Evolutionary conservation across 2,888 invertebrate genomes (phyloP).

Genomic region (Notocelia uddmanniana): DNA sequence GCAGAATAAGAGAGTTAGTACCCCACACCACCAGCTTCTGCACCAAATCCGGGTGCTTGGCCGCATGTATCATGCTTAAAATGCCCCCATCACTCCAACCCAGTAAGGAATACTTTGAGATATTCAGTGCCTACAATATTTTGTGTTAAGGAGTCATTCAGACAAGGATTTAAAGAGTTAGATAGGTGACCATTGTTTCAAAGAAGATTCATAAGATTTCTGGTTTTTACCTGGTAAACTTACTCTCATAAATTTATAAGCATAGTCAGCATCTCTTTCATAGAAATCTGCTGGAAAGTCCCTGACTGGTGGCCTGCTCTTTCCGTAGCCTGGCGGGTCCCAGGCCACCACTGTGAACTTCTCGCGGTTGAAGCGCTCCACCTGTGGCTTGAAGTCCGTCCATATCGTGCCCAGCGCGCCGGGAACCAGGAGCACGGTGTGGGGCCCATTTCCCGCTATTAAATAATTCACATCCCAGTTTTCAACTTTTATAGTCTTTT

Average conservation of each 20-base stretch:
- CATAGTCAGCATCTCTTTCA: constrained; percentile 90
- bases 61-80: constrained; percentile 91
- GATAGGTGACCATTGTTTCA: neutral
- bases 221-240: constrained; percentile 43
- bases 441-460: constrained; percentile 86
- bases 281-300: constrained; percentile 90
- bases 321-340: constrained; percentile 96
- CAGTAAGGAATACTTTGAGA: constrained; percentile 90
- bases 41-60: constrained; percentile 88
- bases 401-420: constrained; percentile 93
- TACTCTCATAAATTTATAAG: constrained; percentile 90
- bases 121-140: constrained; percentile 84
- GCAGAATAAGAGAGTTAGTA: constrained; percentile 90
- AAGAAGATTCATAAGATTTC: neutral
- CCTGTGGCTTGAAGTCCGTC: constrained; percentile 93
- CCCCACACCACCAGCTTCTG: constrained; percentile 92
- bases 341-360: constrained; percentile 89
- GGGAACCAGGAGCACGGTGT: constrained; percentile 89
- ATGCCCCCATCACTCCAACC: constrained; percentile 97
- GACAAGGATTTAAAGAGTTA: neutral
- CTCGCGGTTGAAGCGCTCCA: constrained; percentile 87
- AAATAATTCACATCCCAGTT: constrained; percentile 85
- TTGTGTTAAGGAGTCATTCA: neutral
- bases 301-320: constrained; percentile 91
- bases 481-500: constrained; percentile 87